phyloP scores from a whole-genome alignment of 37 sponge, comb jelly and placozoan species.

The Haliclona indistincta region DNA sequence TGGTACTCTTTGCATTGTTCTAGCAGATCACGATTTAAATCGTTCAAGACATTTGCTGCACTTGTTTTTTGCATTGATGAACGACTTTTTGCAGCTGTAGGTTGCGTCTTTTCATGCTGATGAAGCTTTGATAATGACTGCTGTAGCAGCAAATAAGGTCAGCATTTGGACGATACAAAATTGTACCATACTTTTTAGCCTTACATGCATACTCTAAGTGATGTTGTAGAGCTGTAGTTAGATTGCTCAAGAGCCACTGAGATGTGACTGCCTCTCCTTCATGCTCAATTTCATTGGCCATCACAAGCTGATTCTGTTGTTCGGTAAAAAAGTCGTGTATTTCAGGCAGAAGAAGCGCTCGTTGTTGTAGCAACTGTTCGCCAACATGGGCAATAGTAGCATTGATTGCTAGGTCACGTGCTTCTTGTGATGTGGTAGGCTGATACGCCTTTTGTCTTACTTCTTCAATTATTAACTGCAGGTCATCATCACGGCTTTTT shows the following conservation, averaged over 20 bases:
- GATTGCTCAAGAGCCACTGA: conserved; percentile 7
- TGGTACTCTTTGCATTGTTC: neutral
- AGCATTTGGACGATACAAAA: conserved; percentile 11
- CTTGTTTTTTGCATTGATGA: neutral
- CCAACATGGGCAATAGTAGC: neutral
- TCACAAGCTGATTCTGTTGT: neutral
- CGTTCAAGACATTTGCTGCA: neutral
- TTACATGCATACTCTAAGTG: conserved; percentile 13
- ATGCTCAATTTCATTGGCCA: neutral
- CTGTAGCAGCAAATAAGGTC: no score
- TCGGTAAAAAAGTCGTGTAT: neutral
- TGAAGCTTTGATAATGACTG: conserved; percentile 3
- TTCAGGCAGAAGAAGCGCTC: conserved; percentile 8
- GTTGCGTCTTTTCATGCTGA: neutral
- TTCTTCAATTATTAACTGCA: neutral
- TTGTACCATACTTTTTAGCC: conserved; percentile 18
- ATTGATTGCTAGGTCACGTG: neutral
- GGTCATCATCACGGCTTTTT: neutral
- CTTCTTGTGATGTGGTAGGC: neutral
- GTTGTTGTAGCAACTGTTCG: neutral
- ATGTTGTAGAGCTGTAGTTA: conserved; percentile 5
- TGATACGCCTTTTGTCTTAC: no score
- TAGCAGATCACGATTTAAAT: neutral
- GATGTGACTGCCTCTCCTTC: neutral
- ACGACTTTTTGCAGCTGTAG: neutral